Evolutionary conservation across 2,797 vertebrate species (phyloP).

Genomic region (Falco rusticolus): DNA sequence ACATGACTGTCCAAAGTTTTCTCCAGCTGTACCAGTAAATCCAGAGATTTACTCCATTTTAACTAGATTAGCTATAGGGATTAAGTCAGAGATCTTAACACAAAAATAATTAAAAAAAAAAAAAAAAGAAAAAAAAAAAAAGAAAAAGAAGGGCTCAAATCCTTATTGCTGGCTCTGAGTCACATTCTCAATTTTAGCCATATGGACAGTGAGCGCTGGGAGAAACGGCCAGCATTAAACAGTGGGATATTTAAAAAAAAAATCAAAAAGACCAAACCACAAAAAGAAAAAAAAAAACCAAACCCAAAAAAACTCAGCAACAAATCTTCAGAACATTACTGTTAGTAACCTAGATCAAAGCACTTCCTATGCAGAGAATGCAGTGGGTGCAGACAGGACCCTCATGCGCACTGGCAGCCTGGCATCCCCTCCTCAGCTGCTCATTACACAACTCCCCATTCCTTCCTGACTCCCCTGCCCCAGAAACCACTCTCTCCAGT

Average conservation of each 20-base stretch:
- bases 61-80: conserved; percentile 5
- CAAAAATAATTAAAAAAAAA: background rate
- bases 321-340: background rate
- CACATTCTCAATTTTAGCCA: background rate
- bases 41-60: conserved; percentile 24
- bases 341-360: conserved; percentile 11
- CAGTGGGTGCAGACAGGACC: background rate
- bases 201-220: background rate
- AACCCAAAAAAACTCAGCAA: background rate
- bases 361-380: background rate
- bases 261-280: background rate
- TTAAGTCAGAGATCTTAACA: conserved; percentile 38
- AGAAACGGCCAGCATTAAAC: background rate
- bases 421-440: conserved; percentile 1
- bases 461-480: conserved; percentile 25
- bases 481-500: conserved; percentile 24
- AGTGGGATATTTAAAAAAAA: background rate
- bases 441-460: background rate
- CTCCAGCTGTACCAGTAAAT: conserved; percentile 35
- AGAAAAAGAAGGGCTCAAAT: background rate
- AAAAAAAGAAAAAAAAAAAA: background rate
- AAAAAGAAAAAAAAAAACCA: background rate
- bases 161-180: conserved; percentile 12
- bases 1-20: conserved; percentile 43
- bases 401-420: background rate